Base-by-base conservation (phyloP, 2,888 invertebrate genomes). In the Venustoraphidia nigricollis region DNA sequence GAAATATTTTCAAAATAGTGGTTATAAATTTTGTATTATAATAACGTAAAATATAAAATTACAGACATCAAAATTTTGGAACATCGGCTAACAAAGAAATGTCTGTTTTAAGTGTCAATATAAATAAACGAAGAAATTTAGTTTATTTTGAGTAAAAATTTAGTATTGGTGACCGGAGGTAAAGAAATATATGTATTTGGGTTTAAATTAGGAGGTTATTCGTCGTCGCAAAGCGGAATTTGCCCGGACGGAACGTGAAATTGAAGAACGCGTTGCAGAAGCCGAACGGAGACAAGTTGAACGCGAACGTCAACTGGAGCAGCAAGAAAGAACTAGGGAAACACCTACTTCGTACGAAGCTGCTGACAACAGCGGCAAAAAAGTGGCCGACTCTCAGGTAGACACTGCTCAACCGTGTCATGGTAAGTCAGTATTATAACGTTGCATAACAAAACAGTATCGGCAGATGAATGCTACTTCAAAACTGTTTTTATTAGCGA, bases 191-290 rank as follows among this genome's bases (percentile, higher is more conserved):
- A 49, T 41, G 44, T 49, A 37, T 50, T 51, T 44, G 36, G 34
- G 38, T 27, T 39, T 10, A 36, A 49, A 51, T 39, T 57, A 81
- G 83, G 76, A 79, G 59, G 72, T 73, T 49, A 75, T 82, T 59
- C 70, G 71, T 51, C 73, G 76, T 51, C 76, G 79, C 54, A 76
- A 80, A 55, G 68, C 70, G 48, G 80, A 83, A 45, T 86, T 86
- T 65, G 76, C 78, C 60, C 78, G 78, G 56, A 83, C 79, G n/a
- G 77, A 84, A 59, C 76, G 79, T 45, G 84, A 85, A 59, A 86
- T 86, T 53, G 86, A 86, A 61, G 79, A 80, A 41, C 70, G 64
- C 61, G 70, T 84, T 52, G 72, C 78, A 3, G 76, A 76, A 54
- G 79, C 77, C 9, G 81, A 82, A 56, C 70, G 71, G 49, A 60